These are phyloP conservation scores for Ranitomeya imitator DNA, from an alignment of 2,113 vertebrate genomes.

Conservation along the genomic window DNA sequence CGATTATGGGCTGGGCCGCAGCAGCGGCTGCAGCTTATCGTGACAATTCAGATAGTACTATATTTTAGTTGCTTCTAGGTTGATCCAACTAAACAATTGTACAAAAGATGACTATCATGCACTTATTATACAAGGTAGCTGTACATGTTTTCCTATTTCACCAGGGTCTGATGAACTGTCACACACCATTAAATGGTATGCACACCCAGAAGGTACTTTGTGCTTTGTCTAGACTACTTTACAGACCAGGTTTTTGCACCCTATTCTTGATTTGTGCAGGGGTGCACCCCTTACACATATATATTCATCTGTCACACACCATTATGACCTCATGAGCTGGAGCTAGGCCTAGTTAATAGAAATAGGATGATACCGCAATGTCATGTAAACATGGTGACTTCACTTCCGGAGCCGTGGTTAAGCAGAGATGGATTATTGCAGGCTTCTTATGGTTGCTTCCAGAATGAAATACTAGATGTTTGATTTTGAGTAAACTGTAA, in stretches of 20 bases:
- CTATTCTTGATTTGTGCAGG: no score
- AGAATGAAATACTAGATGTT: conserved; percentile 34
- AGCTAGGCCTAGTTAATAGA: conserved; percentile 8
- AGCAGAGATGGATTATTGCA: conserved; percentile 27
- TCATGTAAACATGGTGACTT: conserved; percentile 48
- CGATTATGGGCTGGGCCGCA: no score
- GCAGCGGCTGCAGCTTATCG: no score
- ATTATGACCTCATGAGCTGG: conserved; percentile 34
- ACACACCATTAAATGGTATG: conserved; percentile 29
- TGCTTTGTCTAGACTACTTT: no score
- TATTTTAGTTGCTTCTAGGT: background rate
- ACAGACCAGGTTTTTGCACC: no score
- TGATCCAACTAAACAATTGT: background rate
- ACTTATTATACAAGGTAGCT: background rate
- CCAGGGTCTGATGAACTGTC: conserved; percentile 22
- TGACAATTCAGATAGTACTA: no score
- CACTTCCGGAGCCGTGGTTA: conserved; percentile 23
- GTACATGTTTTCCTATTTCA: conserved; percentile 8
- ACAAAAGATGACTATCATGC: background rate
- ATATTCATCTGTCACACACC: conserved; percentile 26
- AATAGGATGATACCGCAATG: conserved; percentile 19
- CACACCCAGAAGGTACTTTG: no score
- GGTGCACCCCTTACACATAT: no score
- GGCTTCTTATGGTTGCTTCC: conserved; percentile 25
- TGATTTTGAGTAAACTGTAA: conserved; percentile 40